A percentile compares a stretch with the other conserved stretches of the same genome.
These are phyloP conservation scores for Panagrolaimus sp. DNA, from an alignment of 1,140 invertebrate genomes.

Conservation along the genomic window DNA sequence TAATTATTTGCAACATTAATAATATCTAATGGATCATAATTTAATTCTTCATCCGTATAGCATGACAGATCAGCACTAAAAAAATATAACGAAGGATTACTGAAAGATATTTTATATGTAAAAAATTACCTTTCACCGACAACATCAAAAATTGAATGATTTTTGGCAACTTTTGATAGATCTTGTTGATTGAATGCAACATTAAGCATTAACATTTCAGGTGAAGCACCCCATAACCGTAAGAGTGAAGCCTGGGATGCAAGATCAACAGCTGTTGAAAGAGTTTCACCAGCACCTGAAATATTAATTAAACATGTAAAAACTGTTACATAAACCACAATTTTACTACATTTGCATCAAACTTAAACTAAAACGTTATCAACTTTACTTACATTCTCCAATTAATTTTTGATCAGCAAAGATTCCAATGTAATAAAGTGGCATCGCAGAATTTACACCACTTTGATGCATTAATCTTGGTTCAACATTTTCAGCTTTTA, in stretches of 20 bases:
- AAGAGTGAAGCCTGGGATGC: constrained; percentile 50
- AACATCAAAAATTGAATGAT: constrained; percentile 39
- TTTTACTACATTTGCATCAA: neutral
- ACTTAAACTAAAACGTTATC: neutral
- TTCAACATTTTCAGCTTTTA: constrained; percentile 39
- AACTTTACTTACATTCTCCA: constrained; percentile 42
- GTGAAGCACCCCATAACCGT: constrained; percentile 35
- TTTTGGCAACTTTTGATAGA: constrained; percentile 17
- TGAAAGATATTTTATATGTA: neutral
- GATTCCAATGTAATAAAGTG: constrained; percentile 53
- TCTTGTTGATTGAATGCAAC: neutral
- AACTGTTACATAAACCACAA: constrained; percentile 12
- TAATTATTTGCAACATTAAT: constrained; percentile 45
- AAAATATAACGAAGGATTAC: neutral
- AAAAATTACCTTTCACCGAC: constrained; percentile 22
- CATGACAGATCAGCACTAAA: constrained; percentile 43
- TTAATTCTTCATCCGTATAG: constrained; percentile 32
- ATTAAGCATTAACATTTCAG: neutral
- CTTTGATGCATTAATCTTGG: constrained; percentile 40
- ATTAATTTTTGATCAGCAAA: constrained; percentile 46
- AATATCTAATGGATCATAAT: constrained; percentile 45
- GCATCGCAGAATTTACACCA: constrained; percentile 42
- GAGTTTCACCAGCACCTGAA: constrained; percentile 48
- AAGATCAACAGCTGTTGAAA: constrained; percentile 52
- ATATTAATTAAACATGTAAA: constrained; percentile 14